phyloP scores from a whole-genome alignment of 2,113 vertebrate species.

The Laterallus jamaicensis region DNA sequence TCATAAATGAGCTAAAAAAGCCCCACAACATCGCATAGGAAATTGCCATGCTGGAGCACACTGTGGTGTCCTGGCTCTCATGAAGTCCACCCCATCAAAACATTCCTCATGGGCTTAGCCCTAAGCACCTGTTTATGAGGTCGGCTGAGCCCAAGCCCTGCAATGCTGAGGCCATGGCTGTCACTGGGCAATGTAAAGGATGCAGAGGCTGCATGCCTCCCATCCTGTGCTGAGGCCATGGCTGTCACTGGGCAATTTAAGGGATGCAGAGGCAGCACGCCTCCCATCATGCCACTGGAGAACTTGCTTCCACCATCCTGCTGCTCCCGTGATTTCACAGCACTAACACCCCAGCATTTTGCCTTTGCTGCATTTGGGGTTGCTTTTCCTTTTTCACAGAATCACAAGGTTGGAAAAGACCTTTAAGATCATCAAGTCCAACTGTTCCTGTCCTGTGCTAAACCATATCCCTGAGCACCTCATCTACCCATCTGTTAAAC shows the following conservation, averaged over 20 bases:
- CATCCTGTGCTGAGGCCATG: too few relatives aligned
- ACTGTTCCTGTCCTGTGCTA: too few relatives aligned
- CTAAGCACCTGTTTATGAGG: neutral
- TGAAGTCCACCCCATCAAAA: neutral
- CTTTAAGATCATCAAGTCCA: too few relatives aligned
- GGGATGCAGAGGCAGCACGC: neutral
- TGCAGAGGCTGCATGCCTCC: too few relatives aligned
- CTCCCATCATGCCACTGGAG: fast-evolving
- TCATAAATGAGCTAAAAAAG: neutral
- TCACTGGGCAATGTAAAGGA: neutral
- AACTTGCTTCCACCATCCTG: neutral
- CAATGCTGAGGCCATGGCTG: too few relatives aligned
- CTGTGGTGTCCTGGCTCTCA: neutral
- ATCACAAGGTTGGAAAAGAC: too few relatives aligned
- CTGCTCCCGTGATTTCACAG: neutral
- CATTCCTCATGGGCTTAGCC: neutral
- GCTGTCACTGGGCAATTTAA: too few relatives aligned
- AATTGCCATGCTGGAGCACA: neutral
- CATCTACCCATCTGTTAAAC: too few relatives aligned
- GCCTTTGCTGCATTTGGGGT: neutral
- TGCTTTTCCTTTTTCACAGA: neutral
- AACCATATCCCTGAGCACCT: too few relatives aligned
- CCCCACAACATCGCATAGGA: too few relatives aligned
- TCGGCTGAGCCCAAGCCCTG: neutral
- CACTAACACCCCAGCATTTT: neutral